phyloP scores from a whole-genome alignment of 1,140 invertebrate genomes.

The Zaprionus kolodkinae region DNA sequence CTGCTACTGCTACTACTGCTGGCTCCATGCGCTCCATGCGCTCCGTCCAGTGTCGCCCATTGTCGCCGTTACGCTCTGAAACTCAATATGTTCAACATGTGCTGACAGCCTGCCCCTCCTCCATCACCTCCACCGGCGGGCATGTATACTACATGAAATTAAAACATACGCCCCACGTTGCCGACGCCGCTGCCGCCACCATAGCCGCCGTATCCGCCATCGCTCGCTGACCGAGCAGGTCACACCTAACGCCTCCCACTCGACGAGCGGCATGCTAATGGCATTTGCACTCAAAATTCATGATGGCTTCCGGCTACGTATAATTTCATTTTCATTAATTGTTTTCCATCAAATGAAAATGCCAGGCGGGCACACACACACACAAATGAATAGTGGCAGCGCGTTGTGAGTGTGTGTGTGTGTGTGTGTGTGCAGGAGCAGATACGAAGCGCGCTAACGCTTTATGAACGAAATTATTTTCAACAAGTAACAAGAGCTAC shows the following conservation, averaged over 20 bases:
- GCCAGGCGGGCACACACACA: slow-evolving; percentile 7
- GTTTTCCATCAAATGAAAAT: slow-evolving; percentile 61
- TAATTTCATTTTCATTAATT: slow-evolving; percentile 81
- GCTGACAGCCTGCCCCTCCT: slow-evolving; percentile 35
- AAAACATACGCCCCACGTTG: slow-evolving; percentile 35
- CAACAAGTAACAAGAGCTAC: neutral
- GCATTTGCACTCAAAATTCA: slow-evolving; percentile 76
- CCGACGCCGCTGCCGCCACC: too few relatives aligned
- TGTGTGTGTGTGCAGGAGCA: neutral
- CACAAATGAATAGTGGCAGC: neutral
- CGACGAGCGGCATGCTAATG: slow-evolving; percentile 59
- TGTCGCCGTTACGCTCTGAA: slow-evolving; percentile 44
- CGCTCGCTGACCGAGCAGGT: slow-evolving; percentile 15
- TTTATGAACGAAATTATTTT: neutral
- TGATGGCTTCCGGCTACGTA: slow-evolving; percentile 69
- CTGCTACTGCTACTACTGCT: neutral
- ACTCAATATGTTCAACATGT: slow-evolving; percentile 72
- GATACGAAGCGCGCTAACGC: neutral
- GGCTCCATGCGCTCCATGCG: neutral
- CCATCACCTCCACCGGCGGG: neutral
- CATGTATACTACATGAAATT: slow-evolving; percentile 39
- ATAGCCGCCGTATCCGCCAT: neutral
- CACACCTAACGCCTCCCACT: neutral
- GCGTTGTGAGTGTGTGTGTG: too few relatives aligned
- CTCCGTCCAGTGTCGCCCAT: neutral